Evolutionary conservation across 2,113 vertebrate species (phyloP).

Genomic region (Tachuris rubrigastra): DNA sequence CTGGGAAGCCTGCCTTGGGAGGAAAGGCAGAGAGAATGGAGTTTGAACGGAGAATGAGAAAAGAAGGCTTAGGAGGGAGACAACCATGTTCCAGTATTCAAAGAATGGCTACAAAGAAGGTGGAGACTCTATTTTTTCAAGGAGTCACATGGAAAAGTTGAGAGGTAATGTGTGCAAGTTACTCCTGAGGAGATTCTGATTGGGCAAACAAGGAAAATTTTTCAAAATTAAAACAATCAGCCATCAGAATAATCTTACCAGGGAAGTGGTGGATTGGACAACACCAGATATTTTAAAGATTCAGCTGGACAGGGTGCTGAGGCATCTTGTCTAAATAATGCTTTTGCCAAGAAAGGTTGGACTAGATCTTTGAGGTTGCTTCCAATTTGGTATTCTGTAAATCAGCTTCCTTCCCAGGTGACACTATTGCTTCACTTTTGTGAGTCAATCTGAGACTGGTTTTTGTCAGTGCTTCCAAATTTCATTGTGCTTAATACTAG

Average conservation of each 20-base stretch:
- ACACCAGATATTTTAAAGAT: neutral
- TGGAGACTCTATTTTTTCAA: neutral
- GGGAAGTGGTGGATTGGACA: neutral
- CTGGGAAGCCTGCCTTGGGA: neutral
- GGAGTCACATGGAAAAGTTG: neutral
- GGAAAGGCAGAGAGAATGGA: neutral
- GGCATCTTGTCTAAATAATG: neutral
- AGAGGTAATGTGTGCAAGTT: neutral
- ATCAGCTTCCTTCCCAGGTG: neutral
- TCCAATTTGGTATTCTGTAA: neutral
- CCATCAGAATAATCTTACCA: neutral
- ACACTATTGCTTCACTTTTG: neutral
- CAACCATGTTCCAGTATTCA: neutral
- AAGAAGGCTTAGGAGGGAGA: neutral
- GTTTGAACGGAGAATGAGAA: too few relatives aligned
- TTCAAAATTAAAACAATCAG: neutral
- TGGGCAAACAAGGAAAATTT: rapidly evolving
- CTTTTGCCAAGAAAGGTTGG: neutral
- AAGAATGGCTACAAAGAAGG: rapidly evolving
- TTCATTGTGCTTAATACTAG: neutral
- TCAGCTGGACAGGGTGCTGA: neutral
- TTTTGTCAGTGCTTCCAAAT: neutral
- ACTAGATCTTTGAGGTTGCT: neutral
- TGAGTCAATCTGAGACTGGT: rapidly evolving
- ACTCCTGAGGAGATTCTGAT: neutral